phyloP scores from a whole-genome alignment of 2,888 invertebrate genomes.

The Hydrotaea diabolus region DNA sequence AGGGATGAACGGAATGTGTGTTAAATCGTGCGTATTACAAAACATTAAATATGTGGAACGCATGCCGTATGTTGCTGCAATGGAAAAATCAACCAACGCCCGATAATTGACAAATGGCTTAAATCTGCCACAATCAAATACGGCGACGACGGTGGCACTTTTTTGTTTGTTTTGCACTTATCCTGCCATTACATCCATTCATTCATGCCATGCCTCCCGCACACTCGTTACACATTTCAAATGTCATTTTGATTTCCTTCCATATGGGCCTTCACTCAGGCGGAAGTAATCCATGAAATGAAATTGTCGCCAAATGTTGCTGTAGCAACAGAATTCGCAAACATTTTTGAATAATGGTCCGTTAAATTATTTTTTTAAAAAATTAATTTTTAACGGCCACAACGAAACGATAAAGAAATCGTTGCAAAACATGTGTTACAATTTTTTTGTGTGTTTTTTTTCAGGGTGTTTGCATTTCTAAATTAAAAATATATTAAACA shows the following conservation, averaged over 20 bases:
- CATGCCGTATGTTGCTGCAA: not conserved
- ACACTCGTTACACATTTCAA: not conserved
- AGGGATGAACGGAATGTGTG: conserved; percentile 36
- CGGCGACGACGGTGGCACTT: too few species aligned
- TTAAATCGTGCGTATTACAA: conserved; percentile 59
- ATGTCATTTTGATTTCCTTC: conserved; percentile 16
- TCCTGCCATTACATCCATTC: too few species aligned
- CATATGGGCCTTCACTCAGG: not conserved
- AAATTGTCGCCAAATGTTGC: not conserved
- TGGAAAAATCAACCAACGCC: not conserved
- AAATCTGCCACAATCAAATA: conserved; percentile 57
- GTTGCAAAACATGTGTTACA: conserved; percentile 45
- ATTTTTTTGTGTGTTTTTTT: conserved; percentile 45
- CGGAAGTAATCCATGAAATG: conserved; percentile 33
- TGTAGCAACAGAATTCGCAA: not conserved
- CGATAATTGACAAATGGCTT: conserved; percentile 55
- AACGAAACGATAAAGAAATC: not conserved
- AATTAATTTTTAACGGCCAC: conserved; percentile 5
- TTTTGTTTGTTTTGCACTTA: too few species aligned
- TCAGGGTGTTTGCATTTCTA: conserved; percentile 12
- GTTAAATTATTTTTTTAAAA: conserved; percentile 36
- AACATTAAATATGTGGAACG: conserved; percentile 47
- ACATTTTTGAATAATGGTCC: conserved; percentile 31
- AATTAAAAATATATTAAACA: conserved; percentile 41
- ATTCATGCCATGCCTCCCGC: too few species aligned